phyloP scores from a whole-genome alignment of 2,888 invertebrate genomes.

The Herminia tarsipennalis region DNA sequence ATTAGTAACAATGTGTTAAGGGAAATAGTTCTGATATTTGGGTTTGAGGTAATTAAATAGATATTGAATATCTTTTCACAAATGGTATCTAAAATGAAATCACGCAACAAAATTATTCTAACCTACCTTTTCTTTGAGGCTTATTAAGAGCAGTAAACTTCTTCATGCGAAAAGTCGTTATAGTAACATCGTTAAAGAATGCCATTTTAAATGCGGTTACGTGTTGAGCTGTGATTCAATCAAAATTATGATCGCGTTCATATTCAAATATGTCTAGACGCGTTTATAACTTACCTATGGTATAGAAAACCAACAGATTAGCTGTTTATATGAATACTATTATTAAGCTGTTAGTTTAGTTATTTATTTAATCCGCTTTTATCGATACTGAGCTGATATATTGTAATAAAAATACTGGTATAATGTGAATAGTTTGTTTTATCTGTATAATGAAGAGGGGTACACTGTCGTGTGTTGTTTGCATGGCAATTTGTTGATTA shows the following conservation, averaged over 20 bases:
- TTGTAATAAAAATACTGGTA: conserved; percentile 11
- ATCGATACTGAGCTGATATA: conserved; percentile 6
- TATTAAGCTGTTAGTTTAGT: conserved; percentile 30
- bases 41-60: too few species aligned
- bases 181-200: conserved; percentile 57
- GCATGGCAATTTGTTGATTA: conserved; percentile 20
- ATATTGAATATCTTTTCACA: too few species aligned
- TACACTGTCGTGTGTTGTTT: conserved; percentile 3
- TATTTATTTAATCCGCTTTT: conserved; percentile 24
- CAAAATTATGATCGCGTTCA: conserved; percentile 50
- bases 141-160: conserved; percentile 55
- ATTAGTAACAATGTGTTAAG: too few species aligned
- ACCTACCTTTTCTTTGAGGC: conserved; percentile 44
- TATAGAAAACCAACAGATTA: conserved; percentile 49
- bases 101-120: conserved; percentile 26
- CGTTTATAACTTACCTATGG: conserved; percentile 43
- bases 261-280: conserved; percentile 45
- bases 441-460: conserved; percentile 14
- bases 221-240: conserved; percentile 42
- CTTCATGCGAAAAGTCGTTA: conserved; percentile 62
- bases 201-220: too few species aligned
- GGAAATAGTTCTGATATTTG: too few species aligned
- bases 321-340: conserved; percentile 43
- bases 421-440: conserved; percentile 6
- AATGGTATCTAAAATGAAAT: too few species aligned